A percentile compares a stretch with the other conserved stretches of the same genome.
phyloP scores from a whole-genome alignment of 2,113 vertebrate genomes.

The Phaethon lepturus region DNA sequence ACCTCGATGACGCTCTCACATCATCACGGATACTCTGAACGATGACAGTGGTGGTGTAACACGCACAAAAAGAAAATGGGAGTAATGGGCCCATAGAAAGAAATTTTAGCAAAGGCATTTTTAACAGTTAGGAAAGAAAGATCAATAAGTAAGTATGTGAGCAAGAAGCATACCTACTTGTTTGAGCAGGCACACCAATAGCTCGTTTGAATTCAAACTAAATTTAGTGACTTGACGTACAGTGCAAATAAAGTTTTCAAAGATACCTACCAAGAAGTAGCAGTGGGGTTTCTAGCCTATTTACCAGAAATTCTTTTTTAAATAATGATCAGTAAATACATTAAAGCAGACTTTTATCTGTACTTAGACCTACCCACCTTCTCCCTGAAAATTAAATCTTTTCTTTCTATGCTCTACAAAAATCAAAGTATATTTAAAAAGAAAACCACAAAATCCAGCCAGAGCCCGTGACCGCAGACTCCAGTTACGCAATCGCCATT shows the following conservation, averaged over 20 bases:
- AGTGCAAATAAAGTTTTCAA: neutral
- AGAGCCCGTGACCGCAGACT: neutral
- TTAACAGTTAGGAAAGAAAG: neutral
- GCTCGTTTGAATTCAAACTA: neutral
- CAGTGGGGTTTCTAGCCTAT: neutral
- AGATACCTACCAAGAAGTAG: neutral
- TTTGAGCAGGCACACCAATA: neutral
- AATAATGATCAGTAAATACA: neutral
- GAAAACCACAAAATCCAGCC: neutral
- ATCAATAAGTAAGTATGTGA: neutral
- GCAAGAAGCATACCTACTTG: neutral
- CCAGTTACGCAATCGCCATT: neutral
- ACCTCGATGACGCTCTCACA: neutral
- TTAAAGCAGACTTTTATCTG: neutral
- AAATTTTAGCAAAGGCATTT: neutral
- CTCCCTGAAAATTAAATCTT: neutral
- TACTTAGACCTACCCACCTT: neutral
- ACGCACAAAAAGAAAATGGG: rapidly evolving
- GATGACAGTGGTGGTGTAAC: neutral
- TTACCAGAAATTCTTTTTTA: neutral
- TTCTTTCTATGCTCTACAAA: neutral
- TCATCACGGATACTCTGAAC: neutral
- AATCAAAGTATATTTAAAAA: neutral
- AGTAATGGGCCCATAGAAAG: neutral
- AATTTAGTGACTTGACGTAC: neutral